phyloP scores from a whole-genome alignment of 2,113 vertebrate species.

The Vicugna pacos region DNA sequence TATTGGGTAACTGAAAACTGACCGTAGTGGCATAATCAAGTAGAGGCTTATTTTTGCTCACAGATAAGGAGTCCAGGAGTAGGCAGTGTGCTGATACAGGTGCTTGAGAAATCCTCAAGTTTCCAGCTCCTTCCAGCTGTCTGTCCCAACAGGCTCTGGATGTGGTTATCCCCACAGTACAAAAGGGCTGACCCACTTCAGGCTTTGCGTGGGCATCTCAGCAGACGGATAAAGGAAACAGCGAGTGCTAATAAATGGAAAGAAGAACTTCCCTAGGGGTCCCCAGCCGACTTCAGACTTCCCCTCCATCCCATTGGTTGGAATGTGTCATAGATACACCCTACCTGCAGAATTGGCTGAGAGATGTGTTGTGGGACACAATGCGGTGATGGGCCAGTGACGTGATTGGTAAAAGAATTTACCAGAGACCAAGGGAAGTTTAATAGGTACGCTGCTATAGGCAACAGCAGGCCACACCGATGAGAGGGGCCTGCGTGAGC shows the following conservation, averaged over 20 bases:
- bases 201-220: not conserved
- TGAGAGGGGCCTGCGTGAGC: too few relatives aligned
- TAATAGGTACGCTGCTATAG: too few relatives aligned
- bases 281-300: not conserved
- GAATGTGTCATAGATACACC: not conserved
- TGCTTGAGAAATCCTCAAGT: not conserved
- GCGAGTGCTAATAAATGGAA: not conserved
- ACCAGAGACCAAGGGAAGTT: too few relatives aligned
- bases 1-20: not conserved
- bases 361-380: too few relatives aligned
- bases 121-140: not conserved
- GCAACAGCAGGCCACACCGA: too few relatives aligned
- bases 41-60: not conserved
- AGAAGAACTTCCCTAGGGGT: not conserved
- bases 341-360: not conserved
- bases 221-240: not conserved
- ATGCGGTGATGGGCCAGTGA: too few relatives aligned
- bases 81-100: not conserved
- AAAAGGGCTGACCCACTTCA: not conserved
- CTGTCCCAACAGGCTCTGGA: not conserved
- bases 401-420: too few relatives aligned
- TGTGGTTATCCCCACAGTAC: not conserved
- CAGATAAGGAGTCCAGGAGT: not conserved
- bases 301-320: not conserved
- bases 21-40: not conserved